These are phyloP conservation scores for Syngnathus acus DNA, from an alignment of 2,797 vertebrate genomes.

Conservation along the genomic window DNA sequence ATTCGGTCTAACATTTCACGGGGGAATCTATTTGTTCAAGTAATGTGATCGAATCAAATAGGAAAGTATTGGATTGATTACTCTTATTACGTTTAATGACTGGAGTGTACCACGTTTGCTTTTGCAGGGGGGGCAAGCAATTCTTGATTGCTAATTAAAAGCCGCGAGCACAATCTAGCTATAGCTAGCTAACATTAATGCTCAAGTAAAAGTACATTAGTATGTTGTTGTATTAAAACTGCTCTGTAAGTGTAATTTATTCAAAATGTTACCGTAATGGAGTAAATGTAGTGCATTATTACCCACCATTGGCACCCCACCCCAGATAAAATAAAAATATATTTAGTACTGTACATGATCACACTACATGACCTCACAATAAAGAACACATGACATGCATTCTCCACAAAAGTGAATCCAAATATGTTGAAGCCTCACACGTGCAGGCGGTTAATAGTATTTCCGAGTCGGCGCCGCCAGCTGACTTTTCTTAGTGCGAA, in stretches of 20 bases:
- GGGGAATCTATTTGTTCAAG: slow-evolving; percentile 33
- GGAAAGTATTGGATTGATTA: slow-evolving; percentile 35
- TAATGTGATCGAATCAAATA: slow-evolving; percentile 18
- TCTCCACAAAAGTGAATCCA: not conserved
- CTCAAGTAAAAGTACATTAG: too few species aligned
- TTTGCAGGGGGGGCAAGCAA: not conserved
- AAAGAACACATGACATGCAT: not conserved
- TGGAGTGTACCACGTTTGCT: not conserved
- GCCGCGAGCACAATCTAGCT: too few species aligned
- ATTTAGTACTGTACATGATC: too few species aligned
- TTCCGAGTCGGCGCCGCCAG: not conserved
- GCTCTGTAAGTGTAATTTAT: too few species aligned
- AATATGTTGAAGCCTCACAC: not conserved
- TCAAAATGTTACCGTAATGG: too few species aligned
- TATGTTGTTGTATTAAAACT: too few species aligned
- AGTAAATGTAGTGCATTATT: too few species aligned
- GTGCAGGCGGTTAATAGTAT: not conserved
- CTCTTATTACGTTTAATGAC: slow-evolving; percentile 1
- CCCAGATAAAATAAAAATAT: too few species aligned
- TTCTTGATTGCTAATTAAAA: too few species aligned
- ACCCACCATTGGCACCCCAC: too few species aligned
- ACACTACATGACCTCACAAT: not conserved
- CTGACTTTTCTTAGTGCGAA: not conserved
- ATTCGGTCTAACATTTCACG: slow-evolving; percentile 34
- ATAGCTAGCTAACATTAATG: too few species aligned